Evolutionary conservation across 2,797 vertebrate genomes (phyloP), one percentile per base, ranked within the genome.

Genomic region (Aselliscus stoliczkanus): DNA sequence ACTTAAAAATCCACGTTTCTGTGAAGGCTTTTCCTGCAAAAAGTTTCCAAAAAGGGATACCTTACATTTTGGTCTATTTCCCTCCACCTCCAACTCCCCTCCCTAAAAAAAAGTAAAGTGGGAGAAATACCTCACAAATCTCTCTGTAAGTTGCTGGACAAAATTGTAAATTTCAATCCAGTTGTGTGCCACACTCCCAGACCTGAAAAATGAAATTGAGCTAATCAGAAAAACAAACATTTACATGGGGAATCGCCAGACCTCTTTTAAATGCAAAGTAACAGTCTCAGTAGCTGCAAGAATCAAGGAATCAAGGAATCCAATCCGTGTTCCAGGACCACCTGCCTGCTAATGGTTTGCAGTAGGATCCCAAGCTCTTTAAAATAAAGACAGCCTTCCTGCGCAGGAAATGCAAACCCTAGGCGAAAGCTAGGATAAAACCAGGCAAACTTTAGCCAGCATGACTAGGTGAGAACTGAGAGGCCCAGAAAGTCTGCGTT

Each of bases 161-260:
- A 99, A 99, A 39, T 98, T 97, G 97, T 99, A 99, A 92, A 99
- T 99, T 97, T 99, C 98, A 1, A 76, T n/a, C 99, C 99, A 99
- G 97, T 99, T 98, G 6, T 90, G 73, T 0, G 98, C 94, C 5
- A 99, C 99, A 0, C 99, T 99, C 93, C 99, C 99, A 11, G 99
- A 99, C 97, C 99, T 99, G 98, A 44, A 98, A 88, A 93, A 88
- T 75, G 58, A 96, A 96, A 87, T 42, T 12, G 39, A 90, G 75
- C 29, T 54, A 27, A 70, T 97, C 39, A 97, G 81, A 80, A 60
- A 87, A 97, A 56, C 6, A 77, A 42, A 27, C 25, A n/a, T 50
- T 65, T 21, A 44, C 25, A 42, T 14, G 47, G 31, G 13, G 4
- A 14, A 31, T 56, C 6, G 14, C 4, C 47, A 20, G 60, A 20